Percentiles rank a stretch among this genome's conserved stretches.
phyloP scores from a whole-genome alignment of 2,888 invertebrate species.

The Conomelus anceps region DNA sequence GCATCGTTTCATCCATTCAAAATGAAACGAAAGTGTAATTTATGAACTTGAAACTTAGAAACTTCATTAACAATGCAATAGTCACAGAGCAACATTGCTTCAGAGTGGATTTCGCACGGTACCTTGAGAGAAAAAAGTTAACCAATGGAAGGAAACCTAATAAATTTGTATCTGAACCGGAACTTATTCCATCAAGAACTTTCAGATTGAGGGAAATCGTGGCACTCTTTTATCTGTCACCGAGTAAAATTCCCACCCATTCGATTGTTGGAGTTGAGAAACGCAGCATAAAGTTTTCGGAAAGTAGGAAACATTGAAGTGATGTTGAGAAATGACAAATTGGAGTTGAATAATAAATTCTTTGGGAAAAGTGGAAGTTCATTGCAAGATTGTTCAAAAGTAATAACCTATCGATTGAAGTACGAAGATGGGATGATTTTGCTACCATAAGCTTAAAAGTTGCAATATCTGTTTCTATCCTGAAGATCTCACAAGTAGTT shows the following conservation, averaged over 20 bases:
- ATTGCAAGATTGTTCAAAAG: background rate
- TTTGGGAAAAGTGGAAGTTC: background rate
- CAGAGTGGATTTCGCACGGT: background rate
- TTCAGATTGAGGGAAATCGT: background rate
- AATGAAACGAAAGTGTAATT: no score
- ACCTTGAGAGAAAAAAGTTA: background rate
- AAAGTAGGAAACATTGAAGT: background rate
- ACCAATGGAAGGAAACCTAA: background rate
- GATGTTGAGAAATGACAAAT: background rate
- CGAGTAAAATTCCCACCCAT: background rate
- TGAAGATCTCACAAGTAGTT: no score
- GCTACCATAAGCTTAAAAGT: no score
- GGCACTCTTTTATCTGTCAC: background rate
- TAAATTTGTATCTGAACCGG: background rate
- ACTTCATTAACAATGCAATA: no score
- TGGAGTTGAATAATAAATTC: background rate
- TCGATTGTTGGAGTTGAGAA: background rate
- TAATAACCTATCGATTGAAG: background rate
- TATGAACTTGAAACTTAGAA: no score
- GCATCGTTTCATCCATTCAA: no score
- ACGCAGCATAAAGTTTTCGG: background rate
- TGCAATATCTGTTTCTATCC: no score
- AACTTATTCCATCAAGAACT: background rate
- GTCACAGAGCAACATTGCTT: background rate
- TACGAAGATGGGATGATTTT: background rate